Percentiles rank a stretch among this genome's conserved stretches.
phyloP scores from a whole-genome alignment of 2,888 invertebrate species.

The Tribolium freemani region DNA sequence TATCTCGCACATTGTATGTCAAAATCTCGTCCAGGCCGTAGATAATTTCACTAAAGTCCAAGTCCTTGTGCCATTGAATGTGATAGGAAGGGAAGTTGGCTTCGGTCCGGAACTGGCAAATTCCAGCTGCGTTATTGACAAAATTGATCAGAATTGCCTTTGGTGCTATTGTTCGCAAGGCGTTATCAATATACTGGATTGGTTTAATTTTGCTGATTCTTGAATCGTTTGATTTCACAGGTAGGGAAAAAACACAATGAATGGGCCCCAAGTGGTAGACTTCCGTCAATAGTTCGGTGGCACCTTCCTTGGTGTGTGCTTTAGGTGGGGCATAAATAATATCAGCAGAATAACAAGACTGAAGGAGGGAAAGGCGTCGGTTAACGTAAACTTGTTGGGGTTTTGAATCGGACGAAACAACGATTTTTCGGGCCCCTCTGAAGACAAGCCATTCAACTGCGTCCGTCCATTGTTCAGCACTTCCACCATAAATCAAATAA shows the following conservation, averaged over 20 bases:
- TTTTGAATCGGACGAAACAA: conserved; percentile 84
- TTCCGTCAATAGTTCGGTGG: conserved; percentile 56
- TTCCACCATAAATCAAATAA: conserved; percentile 64
- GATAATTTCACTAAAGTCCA: conserved; percentile 59
- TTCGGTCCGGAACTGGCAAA: conserved; percentile 59
- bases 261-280: conserved; percentile 60
- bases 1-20: conserved; percentile 55
- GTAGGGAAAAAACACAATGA: conserved; percentile 61
- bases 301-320: conserved; percentile 58
- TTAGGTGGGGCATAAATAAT: conserved; percentile 60
- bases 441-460: conserved; percentile 88
- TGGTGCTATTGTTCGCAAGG: conserved; percentile 61
- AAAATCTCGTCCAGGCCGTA: conserved; percentile 62
- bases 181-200: conserved; percentile 62
- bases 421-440: conserved; percentile 84
- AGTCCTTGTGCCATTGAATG: conserved; percentile 58
- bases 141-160: conserved; percentile 64
- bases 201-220: conserved; percentile 59
- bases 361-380: conserved; percentile 60
- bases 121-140: conserved; percentile 58
- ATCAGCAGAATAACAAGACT: conserved; percentile 60
- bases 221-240: conserved; percentile 51
- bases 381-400: conserved; percentile 79
- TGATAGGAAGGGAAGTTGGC: conserved; percentile 62
- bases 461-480: conserved; percentile 63